Base-by-base conservation (phyloP, 2,113 vertebrate species). In the Edolisoma coerulescens region DNA sequence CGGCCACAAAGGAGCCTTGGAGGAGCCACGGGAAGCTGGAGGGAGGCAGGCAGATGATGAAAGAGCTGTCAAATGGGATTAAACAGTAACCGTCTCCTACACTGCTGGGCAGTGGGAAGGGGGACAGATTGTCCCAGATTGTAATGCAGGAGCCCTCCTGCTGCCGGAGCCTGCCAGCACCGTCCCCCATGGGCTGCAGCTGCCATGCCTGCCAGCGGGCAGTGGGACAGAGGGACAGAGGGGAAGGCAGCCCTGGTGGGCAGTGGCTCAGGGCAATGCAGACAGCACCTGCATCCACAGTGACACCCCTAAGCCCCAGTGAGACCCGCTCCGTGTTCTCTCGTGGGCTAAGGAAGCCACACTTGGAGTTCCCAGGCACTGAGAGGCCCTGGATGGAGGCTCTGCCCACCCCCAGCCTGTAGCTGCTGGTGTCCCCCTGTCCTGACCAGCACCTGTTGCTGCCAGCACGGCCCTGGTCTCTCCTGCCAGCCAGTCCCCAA, bases 41-140 rank as follows among this genome's bases (percentile, higher is more conserved):
- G 92, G 87, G 89, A 96, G 87, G 94, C 89, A 95, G 96, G 90
- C 91, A 91, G 93, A 95, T 96, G 97, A 97, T 97, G 96, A 97
- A 97, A 97, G 97, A 97, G 93, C 97, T 97, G 97, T 97, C 97
- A 97, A 95, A 94, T 67, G 82, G 97, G 96, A 97, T 97, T 97
- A 97, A 97, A 95, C 97, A 97, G 95, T 45, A 95, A 96, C 90
- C 89, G 15, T 95, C 95, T 97, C 93, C 91, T 73, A 70, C 90
- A 92, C 93, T 78, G 88, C 93, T 96, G 91, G 96, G 95, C 95
- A 93, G 93, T 30, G 70, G 88, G 93, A 89, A 91, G 89, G 91
- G 71, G 92, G 92, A 88, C 92, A 92, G 96, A 88, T 94, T 95
- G 95, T 92, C 45, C 83, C 5, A 57, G 91, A 85, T 87, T 95